Base-by-base conservation (phyloP, 2,888 invertebrate genomes). In the Leptopterna dolabrata region DNA sequence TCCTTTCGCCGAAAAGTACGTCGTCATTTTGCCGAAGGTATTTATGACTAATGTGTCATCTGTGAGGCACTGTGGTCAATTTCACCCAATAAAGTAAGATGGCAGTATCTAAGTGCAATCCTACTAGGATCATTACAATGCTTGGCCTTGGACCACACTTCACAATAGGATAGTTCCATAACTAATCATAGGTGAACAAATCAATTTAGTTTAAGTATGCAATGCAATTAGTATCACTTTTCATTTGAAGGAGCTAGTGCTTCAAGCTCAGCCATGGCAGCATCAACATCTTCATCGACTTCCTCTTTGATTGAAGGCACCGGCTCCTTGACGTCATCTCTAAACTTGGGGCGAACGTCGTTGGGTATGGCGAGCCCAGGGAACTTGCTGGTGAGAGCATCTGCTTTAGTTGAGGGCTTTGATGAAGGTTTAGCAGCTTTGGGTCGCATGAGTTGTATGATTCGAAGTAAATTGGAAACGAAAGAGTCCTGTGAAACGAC, bases 361-460 rank as follows among this genome's bases (percentile, higher is more conserved):
- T 97, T 97, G 0, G 96, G 96, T 89, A 97, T 93, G 0, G 96
- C 96, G 63, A 97, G 92, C 0, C 95, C 96, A 4, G 97, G 97
- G 91, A 97, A 97, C 91, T 96, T 95, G 55, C 92, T 91, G 0
- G 95, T 94, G 55, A 97, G 91, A 76, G 93, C 93, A 89, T 95
- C 94, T 76, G 88, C 63, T 63, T 87, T 87, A 2, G 81, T 76
- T n/a, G 84, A 14, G 0, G 71, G 41, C 70, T 88, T 88, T 55
- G 92, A 91, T 19, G 90, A 45, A 55, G 82, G 45, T 43, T 89
- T 91, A 27, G 90, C 45, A 55, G 85, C 45, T 47, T 90, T 91
- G 6, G 96, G 96, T 91, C 96, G 96, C 99, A 99, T 99, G 91
- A 98, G 97, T 90, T 98, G 97, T 89, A 99, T 99, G 84, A 99